Conservation (phyloP, 2,888 invertebrate genomes). For the Leptinotarsa haldemani region DNA sequence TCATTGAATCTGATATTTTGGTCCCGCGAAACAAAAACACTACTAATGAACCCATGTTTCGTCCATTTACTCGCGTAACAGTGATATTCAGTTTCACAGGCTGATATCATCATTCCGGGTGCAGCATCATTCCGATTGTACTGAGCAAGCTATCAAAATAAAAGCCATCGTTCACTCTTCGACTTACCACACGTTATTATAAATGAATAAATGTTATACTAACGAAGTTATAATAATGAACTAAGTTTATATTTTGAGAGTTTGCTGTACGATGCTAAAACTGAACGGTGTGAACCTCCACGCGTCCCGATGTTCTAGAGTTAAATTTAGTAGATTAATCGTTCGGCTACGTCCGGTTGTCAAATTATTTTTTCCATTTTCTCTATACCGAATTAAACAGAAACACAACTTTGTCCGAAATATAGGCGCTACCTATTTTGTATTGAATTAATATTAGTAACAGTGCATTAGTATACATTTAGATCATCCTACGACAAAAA, state of each 20-base stretch:
- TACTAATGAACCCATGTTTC: neutral
- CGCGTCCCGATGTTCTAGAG: constrained; percentile 55
- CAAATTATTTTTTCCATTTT: constrained; percentile 57
- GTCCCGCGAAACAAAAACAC: constrained; percentile 17
- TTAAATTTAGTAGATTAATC: constrained; percentile 60
- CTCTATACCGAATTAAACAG: constrained; percentile 54
- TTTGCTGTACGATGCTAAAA: constrained; percentile 44
- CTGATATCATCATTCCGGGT: constrained; percentile 25
- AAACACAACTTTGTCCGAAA: constrained; percentile 23
- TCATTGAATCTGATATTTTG: neutral
- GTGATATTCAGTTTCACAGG: constrained; percentile 31
- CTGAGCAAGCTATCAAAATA: constrained; percentile 30
- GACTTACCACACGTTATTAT: constrained; percentile 39
- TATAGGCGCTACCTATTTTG: neutral
- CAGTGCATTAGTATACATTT: too few relatives aligned
- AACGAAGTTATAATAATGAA: constrained; percentile 45
- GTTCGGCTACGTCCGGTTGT: constrained; percentile 63
- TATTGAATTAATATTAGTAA: too few relatives aligned
- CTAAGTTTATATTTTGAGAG: constrained; percentile 52
- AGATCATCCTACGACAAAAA: too few relatives aligned
- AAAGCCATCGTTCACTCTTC: constrained; percentile 28
- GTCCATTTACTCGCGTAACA: constrained; percentile 15
- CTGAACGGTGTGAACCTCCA: constrained; percentile 43
- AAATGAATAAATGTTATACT: constrained; percentile 37
- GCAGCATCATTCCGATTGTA: neutral